These are phyloP conservation scores for Barypeithes pellucidus DNA, from an alignment of 2,888 invertebrate genomes.

Conservation along the genomic window DNA sequence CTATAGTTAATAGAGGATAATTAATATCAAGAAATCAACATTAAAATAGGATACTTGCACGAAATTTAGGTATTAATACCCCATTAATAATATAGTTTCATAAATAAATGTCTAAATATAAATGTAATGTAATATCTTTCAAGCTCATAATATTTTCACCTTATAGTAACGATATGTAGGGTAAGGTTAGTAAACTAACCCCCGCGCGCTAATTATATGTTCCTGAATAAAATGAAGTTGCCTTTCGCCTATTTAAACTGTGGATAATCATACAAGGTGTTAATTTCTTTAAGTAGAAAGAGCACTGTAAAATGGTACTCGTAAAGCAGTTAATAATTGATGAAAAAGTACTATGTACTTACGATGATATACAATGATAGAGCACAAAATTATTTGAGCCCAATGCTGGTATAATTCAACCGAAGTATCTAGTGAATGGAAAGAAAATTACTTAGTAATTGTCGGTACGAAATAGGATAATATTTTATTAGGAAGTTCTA, in stretches of 20 bases:
- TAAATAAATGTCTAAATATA: no score
- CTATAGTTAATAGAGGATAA: no score
- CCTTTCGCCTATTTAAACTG: slow-evolving; percentile 31
- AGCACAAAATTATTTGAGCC: slow-evolving; percentile 12
- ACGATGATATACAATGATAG: slow-evolving; percentile 30
- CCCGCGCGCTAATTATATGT: background rate
- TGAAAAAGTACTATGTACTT: slow-evolving; percentile 16
- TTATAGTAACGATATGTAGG: no score
- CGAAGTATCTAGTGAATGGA: slow-evolving; percentile 6
- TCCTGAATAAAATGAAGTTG: slow-evolving; percentile 24
- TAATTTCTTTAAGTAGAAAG: slow-evolving; percentile 39
- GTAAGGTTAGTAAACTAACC: no score
- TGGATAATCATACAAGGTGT: slow-evolving; percentile 33
- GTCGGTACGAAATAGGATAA: background rate
- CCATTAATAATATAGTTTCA: no score
- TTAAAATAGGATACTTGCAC: no score
- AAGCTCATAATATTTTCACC: no score
- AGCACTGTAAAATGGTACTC: slow-evolving; percentile 21
- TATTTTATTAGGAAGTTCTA: background rate
- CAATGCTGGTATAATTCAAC: slow-evolving; percentile 35
- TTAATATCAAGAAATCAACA: no score
- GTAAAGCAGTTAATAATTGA: slow-evolving; percentile 27
- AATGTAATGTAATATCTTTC: no score
- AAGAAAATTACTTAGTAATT: background rate
- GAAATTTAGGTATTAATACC: no score